Evolutionary conservation across 2,113 vertebrate species (phyloP).

Genomic region (Gulo gulo): DNA sequence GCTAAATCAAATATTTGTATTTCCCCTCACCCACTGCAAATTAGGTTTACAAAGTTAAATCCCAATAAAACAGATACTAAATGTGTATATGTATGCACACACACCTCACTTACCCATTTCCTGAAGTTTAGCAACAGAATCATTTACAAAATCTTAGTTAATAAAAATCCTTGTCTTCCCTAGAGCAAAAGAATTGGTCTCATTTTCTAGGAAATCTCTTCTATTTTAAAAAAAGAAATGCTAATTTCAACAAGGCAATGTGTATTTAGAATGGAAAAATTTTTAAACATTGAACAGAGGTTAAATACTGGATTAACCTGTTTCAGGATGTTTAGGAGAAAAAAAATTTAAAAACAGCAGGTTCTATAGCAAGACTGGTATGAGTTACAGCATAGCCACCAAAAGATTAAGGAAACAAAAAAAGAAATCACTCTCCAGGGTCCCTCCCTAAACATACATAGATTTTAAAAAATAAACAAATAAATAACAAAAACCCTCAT

Average conservation of each 20-base stretch:
- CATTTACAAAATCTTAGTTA: constrained; percentile 44
- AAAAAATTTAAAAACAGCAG: not conserved
- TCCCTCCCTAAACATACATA: not conserved
- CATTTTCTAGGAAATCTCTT: constrained; percentile 27
- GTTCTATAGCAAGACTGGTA: not conserved
- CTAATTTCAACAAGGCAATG: not conserved
- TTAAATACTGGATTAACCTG: constrained; percentile 1
- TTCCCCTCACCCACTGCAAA: not conserved
- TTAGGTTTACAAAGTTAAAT: constrained; percentile 22
- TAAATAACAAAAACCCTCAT: not conserved
- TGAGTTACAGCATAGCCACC: not conserved
- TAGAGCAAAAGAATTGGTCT: not conserved
- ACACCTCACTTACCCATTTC: not conserved
- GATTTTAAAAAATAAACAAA: not conserved
- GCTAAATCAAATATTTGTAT: not conserved
- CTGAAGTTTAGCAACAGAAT: constrained; percentile 10
- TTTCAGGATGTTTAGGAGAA: not conserved
- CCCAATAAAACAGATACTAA: constrained; percentile 35
- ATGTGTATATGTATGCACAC: not conserved
- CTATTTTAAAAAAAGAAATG: constrained; percentile 27
- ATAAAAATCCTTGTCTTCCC: constrained; percentile 30
- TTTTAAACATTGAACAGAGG: not conserved
- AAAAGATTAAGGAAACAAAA: not conserved
- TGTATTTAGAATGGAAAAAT: not conserved
- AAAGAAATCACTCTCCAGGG: not conserved